Conservation (phyloP, 2,113 vertebrate genomes). For the Oncorhynchus keta region DNA sequence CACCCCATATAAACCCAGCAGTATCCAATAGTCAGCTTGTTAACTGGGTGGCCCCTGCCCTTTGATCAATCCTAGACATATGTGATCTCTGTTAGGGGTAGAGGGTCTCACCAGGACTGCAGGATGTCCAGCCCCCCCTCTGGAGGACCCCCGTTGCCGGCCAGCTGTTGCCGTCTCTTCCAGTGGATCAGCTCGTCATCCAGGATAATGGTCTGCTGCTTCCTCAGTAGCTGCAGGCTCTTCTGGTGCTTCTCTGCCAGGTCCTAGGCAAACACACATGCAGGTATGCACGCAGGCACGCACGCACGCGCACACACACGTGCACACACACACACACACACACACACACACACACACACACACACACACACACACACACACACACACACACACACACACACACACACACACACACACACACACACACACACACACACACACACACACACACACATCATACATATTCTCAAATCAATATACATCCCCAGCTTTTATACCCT, state of each 20-base stretch:
- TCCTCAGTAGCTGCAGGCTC: conserved; percentile 91
- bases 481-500: neutral
- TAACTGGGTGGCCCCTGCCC: conserved; percentile 46
- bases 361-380: neutral
- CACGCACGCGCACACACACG: neutral
- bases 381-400: conserved; percentile 10
- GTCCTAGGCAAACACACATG: conserved; percentile 68
- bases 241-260: conserved; percentile 96
- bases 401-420: neutral
- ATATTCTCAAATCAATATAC: neutral
- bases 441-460: neutral
- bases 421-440: neutral
- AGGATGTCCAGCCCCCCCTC: conserved; percentile 94
- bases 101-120: conserved; percentile 81
- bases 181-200: conserved; percentile 96
- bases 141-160: conserved; percentile 89
- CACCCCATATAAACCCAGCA: neutral
- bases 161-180: conserved; percentile 96
- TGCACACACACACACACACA: neutral
- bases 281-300: conserved; percentile 8
- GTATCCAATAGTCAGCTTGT: conserved; percentile 33
- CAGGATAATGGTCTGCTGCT: conserved; percentile 94
- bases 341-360: neutral
- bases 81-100: conserved; percentile 39
- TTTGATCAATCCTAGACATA: conserved; percentile 13